Base-by-base conservation (phyloP, 2,113 vertebrate genomes). In the Ochotona princeps region DNA sequence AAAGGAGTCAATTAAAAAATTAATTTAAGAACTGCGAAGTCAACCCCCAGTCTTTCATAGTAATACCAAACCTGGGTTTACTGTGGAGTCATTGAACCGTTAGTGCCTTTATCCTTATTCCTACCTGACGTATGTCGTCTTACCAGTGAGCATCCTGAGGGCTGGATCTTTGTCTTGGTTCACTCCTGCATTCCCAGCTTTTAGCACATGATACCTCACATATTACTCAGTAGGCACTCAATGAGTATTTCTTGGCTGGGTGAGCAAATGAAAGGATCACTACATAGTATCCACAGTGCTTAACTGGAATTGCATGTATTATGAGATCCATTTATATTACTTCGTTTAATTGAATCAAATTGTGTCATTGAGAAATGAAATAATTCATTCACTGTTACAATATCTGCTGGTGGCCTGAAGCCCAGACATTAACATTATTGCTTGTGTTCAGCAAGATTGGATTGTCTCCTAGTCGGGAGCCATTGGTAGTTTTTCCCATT, bases 281-380 rank as follows among this genome's bases (percentile, higher is more conserved):
- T 60, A 8, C 2, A 0, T 70, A 63, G 78, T 78, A 67, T 69
- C 26, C 88, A n/a, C 51, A 63, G 26, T 79, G 72, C 49, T n/a
- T 75, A 75, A 79, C 5, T 35, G 57, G 91, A 66, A 1, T 65
- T 66, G 18, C 7, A 75, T 79, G 87, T 92, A 75, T 80, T 89
- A 57, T 66, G 73, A 73, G 30, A 72, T 44, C 67, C 79, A 38
- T 63, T 20, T 61, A 28, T 83, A 51, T 51, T 67, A 91, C 60
- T 86, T 83, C 75, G 54, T 85, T 70, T 49, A 72, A 83, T n/a
- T 30, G 35, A 89, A 63, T 88, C 66, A 38, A 61, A 26, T 35
- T 74, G 20, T 18, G 51, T 95, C 49, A 69, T 49, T 92, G 70
- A 89, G 61, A 91, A 91, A 82, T 85, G 63, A 88, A 84, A 30